Evolutionary conservation across 2,113 vertebrate species (phyloP), one percentile per base, ranked within the genome.

Genomic region (Anolis sagrei): DNA sequence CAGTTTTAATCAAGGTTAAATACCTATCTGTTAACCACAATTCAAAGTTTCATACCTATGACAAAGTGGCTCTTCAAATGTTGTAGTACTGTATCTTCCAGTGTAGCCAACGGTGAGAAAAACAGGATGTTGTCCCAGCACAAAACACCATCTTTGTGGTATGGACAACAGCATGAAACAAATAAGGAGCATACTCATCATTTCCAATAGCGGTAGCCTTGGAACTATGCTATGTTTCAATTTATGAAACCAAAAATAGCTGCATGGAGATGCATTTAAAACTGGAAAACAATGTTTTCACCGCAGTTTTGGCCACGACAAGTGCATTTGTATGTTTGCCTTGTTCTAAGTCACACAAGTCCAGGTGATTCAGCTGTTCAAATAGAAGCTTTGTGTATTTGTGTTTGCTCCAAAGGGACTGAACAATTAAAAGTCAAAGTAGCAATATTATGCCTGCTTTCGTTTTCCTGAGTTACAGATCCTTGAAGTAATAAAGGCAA

Each of bases 401-500:
- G 36, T 18, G 27, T 66, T 66, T 80, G 5, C 19, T 36, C 21
- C 44, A 1, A 34, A 32, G n/a, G 7, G 16, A 19, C 10, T 4
- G 6, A 3, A 18, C 5, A 62, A 62, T 36, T 34, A 18, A 39
- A 79, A 62, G 13, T 13, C 13, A 21, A 23, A 62, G 13, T 21
- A 39, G 34, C 92, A 79, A 76, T 83, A 7, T 90, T 86, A 92
- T 2, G 86, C 92, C 91, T 70, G 58, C 90, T 95, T 95, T 21
- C 81, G 66, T 73, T 92, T 94, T 54, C 80, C 51, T 18, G 34
- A 27, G 11, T 68, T 49, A 0, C 51, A 48, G 48, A 88, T 68
- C 39, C 69, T 83, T 34, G 74, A 25, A 62, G 51, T 36, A 69
- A 79, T 72, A 18, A 83, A 2, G n/a, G 69, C 78, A 87, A 91